These are phyloP conservation scores for Pimephales promelas DNA, from an alignment of 2,113 vertebrate genomes.

Conservation along the genomic window DNA sequence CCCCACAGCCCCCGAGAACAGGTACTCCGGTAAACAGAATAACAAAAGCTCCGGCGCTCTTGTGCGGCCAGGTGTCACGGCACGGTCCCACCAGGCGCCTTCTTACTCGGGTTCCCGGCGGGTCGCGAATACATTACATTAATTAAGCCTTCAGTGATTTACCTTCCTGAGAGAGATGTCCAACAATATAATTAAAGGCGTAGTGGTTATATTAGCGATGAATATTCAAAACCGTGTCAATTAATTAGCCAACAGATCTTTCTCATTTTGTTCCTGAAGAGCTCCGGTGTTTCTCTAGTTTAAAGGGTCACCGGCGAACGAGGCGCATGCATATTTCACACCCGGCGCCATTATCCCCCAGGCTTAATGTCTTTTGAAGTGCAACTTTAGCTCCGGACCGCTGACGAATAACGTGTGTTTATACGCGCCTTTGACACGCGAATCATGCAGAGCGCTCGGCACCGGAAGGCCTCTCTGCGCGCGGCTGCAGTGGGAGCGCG, in stretches of 20 bases:
- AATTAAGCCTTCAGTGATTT: slow-evolving; percentile 99
- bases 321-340: slow-evolving; percentile 82
- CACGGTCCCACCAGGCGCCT: slow-evolving; percentile 93
- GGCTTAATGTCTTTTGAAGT: slow-evolving; percentile 30
- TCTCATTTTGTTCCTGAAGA: slow-evolving; percentile 81
- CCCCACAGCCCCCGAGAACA: slow-evolving; percentile 69
- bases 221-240: slow-evolving; percentile 99
- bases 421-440: slow-evolving; percentile 41
- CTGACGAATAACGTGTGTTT: slow-evolving; percentile 69
- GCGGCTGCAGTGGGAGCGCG: slow-evolving; percentile 84
- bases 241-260: slow-evolving; percentile 94
- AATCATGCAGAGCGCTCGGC: slow-evolving; percentile 49
- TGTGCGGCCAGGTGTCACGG: slow-evolving; percentile 94
- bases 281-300: slow-evolving; percentile 86
- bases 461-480: slow-evolving; percentile 80
- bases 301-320: slow-evolving; percentile 85
- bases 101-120: slow-evolving; percentile 88
- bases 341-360: background rate
- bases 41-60: slow-evolving; percentile 84
- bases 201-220: slow-evolving; percentile 95
- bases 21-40: slow-evolving; percentile 70
- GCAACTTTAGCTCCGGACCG: slow-evolving; percentile 32
- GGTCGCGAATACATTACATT: slow-evolving; percentile 99
- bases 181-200: slow-evolving; percentile 99
- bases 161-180: slow-evolving; percentile 97